Evolutionary conservation across 2,113 vertebrate species (phyloP).

Genomic region (Mastomys natalensis): DNA sequence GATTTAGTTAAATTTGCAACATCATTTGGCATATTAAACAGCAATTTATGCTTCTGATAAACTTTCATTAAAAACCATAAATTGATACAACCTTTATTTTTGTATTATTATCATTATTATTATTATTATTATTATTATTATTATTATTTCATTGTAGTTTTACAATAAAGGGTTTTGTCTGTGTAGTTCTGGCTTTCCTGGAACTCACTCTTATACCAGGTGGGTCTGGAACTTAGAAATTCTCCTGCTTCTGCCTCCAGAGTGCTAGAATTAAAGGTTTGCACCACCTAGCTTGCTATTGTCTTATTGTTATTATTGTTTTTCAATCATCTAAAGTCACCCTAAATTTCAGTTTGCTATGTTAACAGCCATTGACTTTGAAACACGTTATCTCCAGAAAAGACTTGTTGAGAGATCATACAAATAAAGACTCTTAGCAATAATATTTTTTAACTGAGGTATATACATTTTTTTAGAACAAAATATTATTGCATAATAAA

Average conservation of each 20-base stretch:
- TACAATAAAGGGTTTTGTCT: not conserved
- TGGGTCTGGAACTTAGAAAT: not conserved
- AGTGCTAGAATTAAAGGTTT: not conserved
- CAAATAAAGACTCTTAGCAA: not conserved
- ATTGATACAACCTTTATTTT: not conserved
- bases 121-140: too few species aligned
- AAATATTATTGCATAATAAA: not conserved
- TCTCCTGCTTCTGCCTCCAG: too few species aligned
- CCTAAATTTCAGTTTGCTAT: not conserved
- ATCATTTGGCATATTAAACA: not conserved
- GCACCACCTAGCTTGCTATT: rapidly evolving
- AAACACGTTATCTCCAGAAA: not conserved
- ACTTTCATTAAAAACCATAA: not conserved
- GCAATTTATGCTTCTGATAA: not conserved
- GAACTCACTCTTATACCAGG: not conserved
- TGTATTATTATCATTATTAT: not conserved
- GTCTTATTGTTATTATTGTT: not conserved
- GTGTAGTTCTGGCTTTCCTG: not conserved
- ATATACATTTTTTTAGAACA: too few species aligned
- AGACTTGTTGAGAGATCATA: not conserved
- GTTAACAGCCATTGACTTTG: not conserved
- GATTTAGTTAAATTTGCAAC: not conserved
- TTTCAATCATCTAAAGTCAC: too few species aligned
- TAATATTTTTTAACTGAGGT: not conserved
- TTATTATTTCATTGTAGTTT: not conserved